Conservation (phyloP, 2,888 invertebrate genomes). For the Diarsia dahlii region DNA sequence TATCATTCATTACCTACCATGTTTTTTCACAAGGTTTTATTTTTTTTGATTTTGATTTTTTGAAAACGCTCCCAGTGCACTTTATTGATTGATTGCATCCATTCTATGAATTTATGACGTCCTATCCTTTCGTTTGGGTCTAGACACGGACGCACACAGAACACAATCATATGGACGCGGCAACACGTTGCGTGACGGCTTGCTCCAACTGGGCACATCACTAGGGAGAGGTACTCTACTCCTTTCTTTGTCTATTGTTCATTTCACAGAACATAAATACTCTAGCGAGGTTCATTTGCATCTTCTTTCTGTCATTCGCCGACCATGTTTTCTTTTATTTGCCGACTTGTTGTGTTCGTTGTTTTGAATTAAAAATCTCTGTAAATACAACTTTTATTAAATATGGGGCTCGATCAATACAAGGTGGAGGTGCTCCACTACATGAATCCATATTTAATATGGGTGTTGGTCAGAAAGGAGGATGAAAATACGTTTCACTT, state of each 20-base stretch:
- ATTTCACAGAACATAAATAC: too few species aligned
- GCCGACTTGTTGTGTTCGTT: background rate
- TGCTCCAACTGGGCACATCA: background rate
- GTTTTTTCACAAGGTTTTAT: background rate
- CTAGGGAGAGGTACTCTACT: conserved; percentile 31
- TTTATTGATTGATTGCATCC: conserved; percentile 31
- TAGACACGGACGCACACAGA: background rate
- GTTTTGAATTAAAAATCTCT: background rate
- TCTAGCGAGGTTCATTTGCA: conserved; percentile 1
- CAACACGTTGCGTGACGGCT: background rate
- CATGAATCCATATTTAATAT: conserved; percentile 82
- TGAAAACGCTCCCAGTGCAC: conserved; percentile 26
- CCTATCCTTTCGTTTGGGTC: conserved; percentile 16
- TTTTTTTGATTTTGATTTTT: too few species aligned
- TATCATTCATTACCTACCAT: too few species aligned
- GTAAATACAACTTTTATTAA: background rate
- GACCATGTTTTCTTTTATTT: conserved; percentile 25
- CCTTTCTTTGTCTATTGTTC: conserved; percentile 17
- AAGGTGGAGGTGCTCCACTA: conserved; percentile 78
- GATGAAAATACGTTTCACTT: conserved; percentile 68
- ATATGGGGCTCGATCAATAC: conserved; percentile 77
- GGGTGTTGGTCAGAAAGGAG: conserved; percentile 72
- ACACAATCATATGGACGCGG: too few species aligned
- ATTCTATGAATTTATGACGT: conserved; percentile 18
- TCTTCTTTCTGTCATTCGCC: background rate